Evolutionary conservation across 2,113 vertebrate genomes (phyloP).

Genomic region (Bubo scandiacus): DNA sequence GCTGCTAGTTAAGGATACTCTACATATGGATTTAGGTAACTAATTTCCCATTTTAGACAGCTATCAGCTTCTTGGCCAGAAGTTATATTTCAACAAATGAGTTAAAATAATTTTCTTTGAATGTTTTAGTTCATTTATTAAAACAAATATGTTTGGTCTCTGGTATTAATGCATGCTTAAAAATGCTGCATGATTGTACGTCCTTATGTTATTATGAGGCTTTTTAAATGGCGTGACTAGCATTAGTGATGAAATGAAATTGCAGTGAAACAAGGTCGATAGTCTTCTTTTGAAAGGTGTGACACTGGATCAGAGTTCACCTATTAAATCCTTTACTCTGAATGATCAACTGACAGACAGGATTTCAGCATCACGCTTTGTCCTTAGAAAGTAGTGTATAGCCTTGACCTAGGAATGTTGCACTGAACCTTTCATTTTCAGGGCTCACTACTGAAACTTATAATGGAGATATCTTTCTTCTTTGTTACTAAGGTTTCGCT

Average conservation of each 20-base stretch:
- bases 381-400: neutral
- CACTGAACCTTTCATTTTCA: neutral
- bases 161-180: neutral
- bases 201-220: neutral
- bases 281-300: neutral
- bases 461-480: neutral
- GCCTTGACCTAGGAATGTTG: neutral
- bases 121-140: neutral
- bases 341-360: neutral
- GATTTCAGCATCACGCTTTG: neutral
- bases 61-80: neutral
- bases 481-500: neutral
- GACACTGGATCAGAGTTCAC: neutral
- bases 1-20: neutral
- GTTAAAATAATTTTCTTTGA: neutral
- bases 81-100: neutral
- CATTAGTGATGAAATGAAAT: neutral
- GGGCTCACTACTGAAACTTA: neutral
- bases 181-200: neutral
- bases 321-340: neutral
- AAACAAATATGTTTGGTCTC: neutral
- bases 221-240: neutral
- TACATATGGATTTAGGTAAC: neutral
- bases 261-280: neutral
- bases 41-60: neutral